Conservation (phyloP, 2,888 invertebrate species). For the Dryomyza anilis region DNA sequence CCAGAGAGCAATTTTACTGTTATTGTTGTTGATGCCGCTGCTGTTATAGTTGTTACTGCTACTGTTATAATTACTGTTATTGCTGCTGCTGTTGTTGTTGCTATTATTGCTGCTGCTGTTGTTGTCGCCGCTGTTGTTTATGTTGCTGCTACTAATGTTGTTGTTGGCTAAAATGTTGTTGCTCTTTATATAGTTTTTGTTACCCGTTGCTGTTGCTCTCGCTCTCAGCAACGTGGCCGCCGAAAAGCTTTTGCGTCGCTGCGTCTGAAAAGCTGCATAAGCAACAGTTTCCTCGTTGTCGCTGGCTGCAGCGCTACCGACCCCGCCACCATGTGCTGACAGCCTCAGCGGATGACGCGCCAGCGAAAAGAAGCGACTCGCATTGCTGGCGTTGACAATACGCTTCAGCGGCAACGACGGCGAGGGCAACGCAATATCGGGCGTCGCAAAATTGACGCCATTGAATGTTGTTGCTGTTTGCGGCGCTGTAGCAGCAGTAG, state of each 20-base stretch:
- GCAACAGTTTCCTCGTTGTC: conserved; percentile 52
- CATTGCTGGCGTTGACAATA: neutral
- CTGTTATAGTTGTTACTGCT: too few species aligned
- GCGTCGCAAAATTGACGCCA: conserved; percentile 29
- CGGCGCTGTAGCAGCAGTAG: conserved; percentile 13
- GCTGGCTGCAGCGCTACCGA: conserved; percentile 26
- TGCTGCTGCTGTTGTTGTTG: conserved; percentile 6
- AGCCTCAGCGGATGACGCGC: conserved; percentile 21
- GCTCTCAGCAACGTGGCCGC: conserved; percentile 24
- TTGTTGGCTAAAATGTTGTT: conserved; percentile 37
- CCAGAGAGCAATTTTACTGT: conserved; percentile 36
- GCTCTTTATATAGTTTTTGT: conserved; percentile 33
- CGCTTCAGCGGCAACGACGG: conserved; percentile 2
- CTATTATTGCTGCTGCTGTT: neutral
- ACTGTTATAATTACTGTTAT: too few species aligned
- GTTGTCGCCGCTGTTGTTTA: neutral
- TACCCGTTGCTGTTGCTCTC: neutral
- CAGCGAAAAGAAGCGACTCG: conserved; percentile 12
- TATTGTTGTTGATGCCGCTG: too few species aligned
- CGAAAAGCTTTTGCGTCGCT: conserved; percentile 52
- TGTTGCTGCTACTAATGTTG: conserved; percentile 21
- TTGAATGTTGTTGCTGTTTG: conserved; percentile 40
- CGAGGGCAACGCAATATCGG: conserved; percentile 8
- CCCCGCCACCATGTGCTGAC: conserved; percentile 26
- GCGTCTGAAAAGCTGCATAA: conserved; percentile 53